A percentile compares a stretch with the other conserved stretches of the same genome.
phyloP scores from a whole-genome alignment of 2,113 vertebrate genomes.

The Benitochromis conjunctus region DNA sequence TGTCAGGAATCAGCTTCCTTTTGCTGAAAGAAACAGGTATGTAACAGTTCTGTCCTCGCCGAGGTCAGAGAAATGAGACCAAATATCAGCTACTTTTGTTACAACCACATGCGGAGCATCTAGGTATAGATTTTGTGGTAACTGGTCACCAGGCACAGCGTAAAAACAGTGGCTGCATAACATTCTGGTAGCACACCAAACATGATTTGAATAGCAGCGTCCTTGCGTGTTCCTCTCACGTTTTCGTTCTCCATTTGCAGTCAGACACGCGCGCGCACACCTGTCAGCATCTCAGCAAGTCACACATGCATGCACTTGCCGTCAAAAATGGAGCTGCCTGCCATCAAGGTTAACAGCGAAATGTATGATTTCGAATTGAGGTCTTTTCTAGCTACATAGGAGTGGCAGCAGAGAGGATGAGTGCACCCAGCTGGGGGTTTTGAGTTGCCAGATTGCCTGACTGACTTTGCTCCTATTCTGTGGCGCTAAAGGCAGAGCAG shows the following conservation, averaged over 20 bases:
- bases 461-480: constrained; percentile 28
- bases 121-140: background rate
- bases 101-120: background rate
- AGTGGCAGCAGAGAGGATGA: constrained; percentile 22
- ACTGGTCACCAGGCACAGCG: background rate
- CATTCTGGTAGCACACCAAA: background rate
- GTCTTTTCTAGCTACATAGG: constrained; percentile 28
- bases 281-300: background rate
- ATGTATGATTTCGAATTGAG: constrained; percentile 40
- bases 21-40: constrained; percentile 22
- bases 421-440: constrained; percentile 33
- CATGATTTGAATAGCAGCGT: constrained; percentile 15
- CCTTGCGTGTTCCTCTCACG: background rate
- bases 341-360: constrained; percentile 39
- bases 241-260: constrained; percentile 21
- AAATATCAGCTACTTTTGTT: background rate
- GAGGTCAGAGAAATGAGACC: background rate
- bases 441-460: constrained; percentile 26
- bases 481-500: background rate
- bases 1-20: constrained; percentile 21
- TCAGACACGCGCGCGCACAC: background rate
- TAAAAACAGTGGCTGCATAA: background rate
- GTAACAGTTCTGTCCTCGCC: background rate
- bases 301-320: background rate
- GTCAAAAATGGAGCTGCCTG: constrained; percentile 1